A percentile compares a stretch with the other conserved stretches of the same genome.
phyloP scores from a whole-genome alignment of 2,888 invertebrate genomes.

The Diabrotica balteata region DNA sequence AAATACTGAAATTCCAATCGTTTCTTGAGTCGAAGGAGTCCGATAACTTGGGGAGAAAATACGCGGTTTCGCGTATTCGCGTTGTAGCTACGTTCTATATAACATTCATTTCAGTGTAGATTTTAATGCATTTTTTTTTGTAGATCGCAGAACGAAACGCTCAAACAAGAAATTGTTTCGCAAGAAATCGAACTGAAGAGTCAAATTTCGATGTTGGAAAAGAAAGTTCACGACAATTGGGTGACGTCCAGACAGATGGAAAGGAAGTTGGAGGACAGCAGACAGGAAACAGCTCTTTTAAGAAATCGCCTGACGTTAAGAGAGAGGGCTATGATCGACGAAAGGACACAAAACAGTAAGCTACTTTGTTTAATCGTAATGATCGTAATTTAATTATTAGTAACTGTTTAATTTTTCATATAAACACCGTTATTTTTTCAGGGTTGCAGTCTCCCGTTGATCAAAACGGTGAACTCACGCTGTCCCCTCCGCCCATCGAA shows the following conservation, averaged over 20 bases:
- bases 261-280: conserved; percentile 81
- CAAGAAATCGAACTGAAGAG: conserved; percentile 75
- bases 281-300: conserved; percentile 73
- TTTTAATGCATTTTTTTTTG: conserved; percentile 30
- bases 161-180: conserved; percentile 86
- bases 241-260: conserved; percentile 82
- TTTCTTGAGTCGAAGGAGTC: too few species aligned
- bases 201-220: conserved; percentile 81
- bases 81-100: too few species aligned
- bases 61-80: too few species aligned
- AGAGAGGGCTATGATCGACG: conserved; percentile 63
- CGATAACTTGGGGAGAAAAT: too few species aligned
- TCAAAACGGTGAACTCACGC: conserved; percentile 61
- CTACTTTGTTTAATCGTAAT: conserved; percentile 29
- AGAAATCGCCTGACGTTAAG: conserved; percentile 68
- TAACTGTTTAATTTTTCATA: background rate
- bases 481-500: conserved; percentile 62
- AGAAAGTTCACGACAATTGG: conserved; percentile 87
- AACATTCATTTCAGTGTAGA: background rate
- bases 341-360: conserved; percentile 64
- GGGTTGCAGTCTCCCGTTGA: conserved; percentile 66
- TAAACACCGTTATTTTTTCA: conserved; percentile 45
- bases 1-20: too few species aligned
- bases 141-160: conserved; percentile 65
- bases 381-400: too few species aligned